Base-by-base conservation (phyloP, 2,113 vertebrate genomes). In the Emydura subglobosa region DNA sequence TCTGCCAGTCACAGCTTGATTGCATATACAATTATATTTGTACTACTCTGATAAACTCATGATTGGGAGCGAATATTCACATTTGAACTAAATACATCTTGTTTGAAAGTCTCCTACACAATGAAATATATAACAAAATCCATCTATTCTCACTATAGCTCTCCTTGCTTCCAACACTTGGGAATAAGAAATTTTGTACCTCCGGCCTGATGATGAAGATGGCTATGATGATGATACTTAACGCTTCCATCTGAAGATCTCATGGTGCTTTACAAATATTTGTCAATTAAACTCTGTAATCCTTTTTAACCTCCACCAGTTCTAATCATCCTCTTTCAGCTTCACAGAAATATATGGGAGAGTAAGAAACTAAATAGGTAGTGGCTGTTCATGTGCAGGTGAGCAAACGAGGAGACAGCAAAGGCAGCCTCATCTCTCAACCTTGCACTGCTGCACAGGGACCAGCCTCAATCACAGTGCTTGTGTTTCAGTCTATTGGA, bases 321-420 rank as follows among this genome's bases (percentile, higher is more conserved):
- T 90, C 80, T 1, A 72, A 72, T 82, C 81, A 50, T 22, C 1
- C 0, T 17, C 79, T 13, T 81, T 22, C 51, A 14, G 81, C n/a
- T 94, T 85, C 92, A 86, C 91, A 87, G 94, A 90, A 92, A 74
- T 49, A 1, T 3, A 44, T 53, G 88, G 65, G 79, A 85, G 55
- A 42, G 22, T 31, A 11, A 79, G 47, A 0, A 19, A 55, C 91
- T 86, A 44, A 4, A n/a, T 83, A 81, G 27, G 25, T 0, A 29
- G 65, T 57, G 68, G 82, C 68, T 61, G 81, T 42, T 2, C 5
- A 7, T 87, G 81, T 82, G 86, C 50, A 82, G 39, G 88, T 78
- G 42, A 27, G 12, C 22, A 27, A 78, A 47, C 4, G 12, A 51
- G n/a, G 27, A 0, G 3, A 55, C 22, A 25, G 80, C 76, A 13